Base-by-base conservation (phyloP, 1,140 invertebrate genomes). In the Macrosteles quadrilineatus region DNA sequence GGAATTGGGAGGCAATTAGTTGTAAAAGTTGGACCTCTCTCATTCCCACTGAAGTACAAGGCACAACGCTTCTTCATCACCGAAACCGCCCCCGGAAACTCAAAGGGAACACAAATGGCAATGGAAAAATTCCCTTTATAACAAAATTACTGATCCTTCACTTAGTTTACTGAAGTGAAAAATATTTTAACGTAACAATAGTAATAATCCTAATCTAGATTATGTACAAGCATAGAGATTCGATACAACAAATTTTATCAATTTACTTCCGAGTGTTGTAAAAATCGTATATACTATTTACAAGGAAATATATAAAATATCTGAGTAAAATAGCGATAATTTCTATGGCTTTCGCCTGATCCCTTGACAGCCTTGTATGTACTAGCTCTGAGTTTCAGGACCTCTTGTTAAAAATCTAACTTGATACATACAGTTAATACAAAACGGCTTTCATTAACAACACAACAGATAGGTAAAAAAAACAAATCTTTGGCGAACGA, bases 261-360 rank as follows among this genome's bases (percentile, higher is more conserved):
- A 50, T 69, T 50, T 40, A 64, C 21, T 64, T 64, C 40, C 59
- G 43, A 64, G 55, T 64, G 59, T 36, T 69, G 68, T 69, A 69
- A 69, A 64, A 69, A 69, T 69, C n/a, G 55, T 63, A 69, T 68
- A 68, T 69, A 69, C 57, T 69, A 69, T 69, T 69, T 69, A 69
- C 68, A 66, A 69, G 43, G 53, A 63, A 64, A 64, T 67, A 67
- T 67, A 67, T 67, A 64, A 64, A 68, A 68, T 57, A 55, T 57
- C 32, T 29, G 53, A 55, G 53, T 55, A 68, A 68, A 59, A 69
- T 69, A 64, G 40, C 57, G 30, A 69, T 40, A 43, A 69, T 69
- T 64, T 64, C 62, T 64, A 32, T 64, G 30, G 36, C 62, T 64
- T 64, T 64, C 62, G 62, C 30, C 62, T 64, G 62, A 64, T 64